Base-by-base conservation (phyloP, 2,888 invertebrate genomes). In the Thecocarcelia acutangulata region DNA sequence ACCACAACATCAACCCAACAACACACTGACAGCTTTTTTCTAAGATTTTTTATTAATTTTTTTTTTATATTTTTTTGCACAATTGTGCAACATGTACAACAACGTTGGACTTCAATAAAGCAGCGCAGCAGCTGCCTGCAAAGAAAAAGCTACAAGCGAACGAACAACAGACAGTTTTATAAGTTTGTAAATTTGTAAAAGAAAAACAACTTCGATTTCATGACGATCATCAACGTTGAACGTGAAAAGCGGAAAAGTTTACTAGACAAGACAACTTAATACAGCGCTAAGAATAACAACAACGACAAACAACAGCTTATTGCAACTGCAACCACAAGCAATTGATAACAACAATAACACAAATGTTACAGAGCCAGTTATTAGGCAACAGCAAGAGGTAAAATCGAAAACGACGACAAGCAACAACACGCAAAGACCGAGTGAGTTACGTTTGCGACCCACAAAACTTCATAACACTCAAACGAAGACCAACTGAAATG, bases 161-260 rank as follows among this genome's bases (percentile, higher is more conserved):
- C 19, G 8, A 17, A 17, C 15, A 17, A 4, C 33, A 52, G 77
- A 40, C 66, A 54, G 48, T 70, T 42, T 59, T 74, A 54, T 44
- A 33, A 42, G 33, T 11, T 37, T 28, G n/a, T n/a, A 9, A 50
- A 59, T 69, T 37, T 78, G 79, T 80, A 69, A 73, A 72, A 59
- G 44, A 74, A 83, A 85, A 83, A 86, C 85, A 87, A 87, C 86
- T 85, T 83, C 87, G 87, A 87, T 82, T 83, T 85, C 85, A 87
- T 87, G 86, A 85, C 88, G 89, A 88, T 89, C 88, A 86, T 89
- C 88, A 87, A 87, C 89, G 88, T 90, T 90, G 89, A 90, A 90
- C 89, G 89, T 90, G 89, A 90, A 90, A 90, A 90, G 89, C 89
- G 89, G 90, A 89, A 90, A 90, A 89, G 85, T 89, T 88, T 90